Base-by-base conservation (phyloP, 2,113 vertebrate species). In the Chitala chitala region DNA sequence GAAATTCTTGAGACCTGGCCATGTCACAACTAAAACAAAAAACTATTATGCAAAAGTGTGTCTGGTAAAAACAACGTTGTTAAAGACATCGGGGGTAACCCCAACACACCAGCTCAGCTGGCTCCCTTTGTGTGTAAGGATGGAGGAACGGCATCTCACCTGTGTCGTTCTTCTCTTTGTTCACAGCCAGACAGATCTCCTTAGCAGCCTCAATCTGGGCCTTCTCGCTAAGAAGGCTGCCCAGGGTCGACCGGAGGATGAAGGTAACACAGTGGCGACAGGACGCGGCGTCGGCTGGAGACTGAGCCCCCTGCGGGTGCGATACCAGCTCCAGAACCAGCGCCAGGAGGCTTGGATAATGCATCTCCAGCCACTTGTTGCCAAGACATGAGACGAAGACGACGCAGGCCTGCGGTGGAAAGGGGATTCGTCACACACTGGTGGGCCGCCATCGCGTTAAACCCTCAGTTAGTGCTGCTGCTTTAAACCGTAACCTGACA, bases 221-320 rank as follows among this genome's bases (percentile, higher is more conserved):
- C 85, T 95, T 98, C 86, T 95, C 96, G 69, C 96, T 94, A 54
- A 98, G 91, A 80, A 98, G 91, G 38, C 89, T 86, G 78, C 94
- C 92, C 76, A 96, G 66, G 31, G 91, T 90, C 78, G 92, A 90
- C 83, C 94, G 89, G 74, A 98, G 91, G 75, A 96, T 89, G 86
- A 96, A 97, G 1, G 95, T 94, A 75, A 96, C 82, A 63, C 96
- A 98, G 75, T 88, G 83, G 10, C 92, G 91, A 68, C 87, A 88
- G 75, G 87, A 85, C 24, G 89, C 73, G 5, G 91, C 91, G 38
- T 96, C 95, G 5, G 69, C 68, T 0, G 90, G 86, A 42, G 86
- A 92, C 76, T 94, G 93, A 15, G 87, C 82, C 74, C 87, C 90
- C 80, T 92, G 90, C 42, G 90, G 81, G 68, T 94, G 87, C 70